Conservation (phyloP, 2,888 invertebrate genomes). For the Lepetodrilus schrolli region DNA sequence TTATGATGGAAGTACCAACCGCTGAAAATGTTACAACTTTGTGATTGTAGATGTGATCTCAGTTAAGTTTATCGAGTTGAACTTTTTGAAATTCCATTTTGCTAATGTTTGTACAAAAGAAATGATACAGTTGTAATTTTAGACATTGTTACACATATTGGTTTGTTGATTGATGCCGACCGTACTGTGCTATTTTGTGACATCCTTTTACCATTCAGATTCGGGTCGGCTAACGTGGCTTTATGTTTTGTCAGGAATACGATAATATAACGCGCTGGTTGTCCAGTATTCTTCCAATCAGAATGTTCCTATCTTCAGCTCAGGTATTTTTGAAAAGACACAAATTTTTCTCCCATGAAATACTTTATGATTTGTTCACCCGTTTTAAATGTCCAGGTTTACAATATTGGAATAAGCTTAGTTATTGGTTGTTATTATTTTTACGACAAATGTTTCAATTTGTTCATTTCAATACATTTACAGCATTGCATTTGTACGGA, state of each 20-base stretch:
- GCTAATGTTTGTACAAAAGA: conserved; percentile 9
- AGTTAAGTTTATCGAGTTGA: conserved; percentile 15
- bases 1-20: background rate
- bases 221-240: too few species aligned
- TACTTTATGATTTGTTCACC: too few species aligned
- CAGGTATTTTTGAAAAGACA: background rate
- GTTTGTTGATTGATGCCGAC: background rate
- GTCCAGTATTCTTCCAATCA: background rate
- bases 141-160: background rate
- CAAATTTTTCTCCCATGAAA: too few species aligned
- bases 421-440: too few species aligned
- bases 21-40: background rate
- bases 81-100: conserved; percentile 12
- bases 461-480: too few species aligned
- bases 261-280: too few species aligned
- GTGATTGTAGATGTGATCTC: background rate
- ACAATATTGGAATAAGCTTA: too few species aligned
- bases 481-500: too few species aligned
- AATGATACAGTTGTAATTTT: conserved; percentile 12
- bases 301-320: background rate
- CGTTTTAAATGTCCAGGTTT: too few species aligned
- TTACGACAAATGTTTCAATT: too few species aligned
- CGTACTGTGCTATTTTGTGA: conserved; percentile 3
- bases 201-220: background rate
- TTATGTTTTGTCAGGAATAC: too few species aligned